Evolutionary conservation across 2,797 vertebrate species (phyloP).

Genomic region (Rallus crepitans): DNA sequence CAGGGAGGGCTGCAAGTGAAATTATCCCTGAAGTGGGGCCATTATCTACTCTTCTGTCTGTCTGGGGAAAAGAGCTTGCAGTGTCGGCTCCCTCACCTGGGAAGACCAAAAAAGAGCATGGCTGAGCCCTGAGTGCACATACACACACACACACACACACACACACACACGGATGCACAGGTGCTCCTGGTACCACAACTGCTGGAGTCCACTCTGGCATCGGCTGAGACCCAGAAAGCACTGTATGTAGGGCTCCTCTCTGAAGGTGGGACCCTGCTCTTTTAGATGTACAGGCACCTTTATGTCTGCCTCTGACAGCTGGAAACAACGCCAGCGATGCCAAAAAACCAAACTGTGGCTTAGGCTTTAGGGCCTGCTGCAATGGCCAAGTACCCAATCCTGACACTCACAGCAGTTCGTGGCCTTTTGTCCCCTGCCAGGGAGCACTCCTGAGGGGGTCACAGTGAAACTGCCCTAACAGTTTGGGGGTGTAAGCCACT

Average conservation of each 20-base stretch:
- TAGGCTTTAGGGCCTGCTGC: not conserved
- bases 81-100: fast-evolving
- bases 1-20: not conserved
- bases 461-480: not conserved
- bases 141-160: fast-evolving
- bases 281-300: fast-evolving
- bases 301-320: fast-evolving
- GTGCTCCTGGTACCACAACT: not conserved
- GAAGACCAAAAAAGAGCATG: fast-evolving
- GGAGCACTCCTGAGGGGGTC: not conserved
- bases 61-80: not conserved
- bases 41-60: not conserved
- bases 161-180: fast-evolving
- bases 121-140: not conserved
- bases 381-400: not conserved
- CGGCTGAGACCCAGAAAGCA: fast-evolving
- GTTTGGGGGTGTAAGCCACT: not conserved
- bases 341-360: not conserved
- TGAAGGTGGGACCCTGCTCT: not conserved
- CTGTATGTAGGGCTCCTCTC: not conserved
- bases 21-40: not conserved
- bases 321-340: fast-evolving
- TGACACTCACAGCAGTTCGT: not conserved
- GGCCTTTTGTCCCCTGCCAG: not conserved
- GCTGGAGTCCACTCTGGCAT: not conserved